phyloP scores from a whole-genome alignment of 1,140 invertebrate genomes.

The Orussus abietinus region DNA sequence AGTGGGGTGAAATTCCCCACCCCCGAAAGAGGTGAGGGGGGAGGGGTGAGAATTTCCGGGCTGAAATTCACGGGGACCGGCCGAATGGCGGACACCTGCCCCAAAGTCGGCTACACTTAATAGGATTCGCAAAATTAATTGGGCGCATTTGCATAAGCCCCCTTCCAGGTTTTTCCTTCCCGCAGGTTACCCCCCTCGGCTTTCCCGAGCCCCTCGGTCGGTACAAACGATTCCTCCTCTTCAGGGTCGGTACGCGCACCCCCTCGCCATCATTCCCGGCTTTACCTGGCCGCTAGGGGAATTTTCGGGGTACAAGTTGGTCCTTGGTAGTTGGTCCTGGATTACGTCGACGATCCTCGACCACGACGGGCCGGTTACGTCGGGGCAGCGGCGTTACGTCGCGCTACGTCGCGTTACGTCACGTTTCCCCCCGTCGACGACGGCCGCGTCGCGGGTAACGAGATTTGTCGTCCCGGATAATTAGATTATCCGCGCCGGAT shows the following conservation, averaged over 20 bases:
- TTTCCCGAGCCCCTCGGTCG: conserved; percentile 2
- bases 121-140: conserved; percentile 45
- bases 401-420: conserved; percentile 28
- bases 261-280: too few species aligned
- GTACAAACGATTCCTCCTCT: too few species aligned
- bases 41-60: too few species aligned
- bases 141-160: conserved; percentile 43
- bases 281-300: too few species aligned
- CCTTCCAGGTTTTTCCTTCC: conserved; percentile 33
- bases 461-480: conserved; percentile 40
- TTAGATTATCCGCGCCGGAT: conserved; percentile 35
- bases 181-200: conserved; percentile 2
- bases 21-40: too few species aligned
- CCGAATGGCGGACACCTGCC: too few species aligned
- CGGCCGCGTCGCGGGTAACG: conserved; percentile 30
- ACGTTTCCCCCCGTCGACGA: conserved; percentile 23
- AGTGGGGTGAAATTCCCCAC: too few species aligned
- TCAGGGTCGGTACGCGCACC: too few species aligned
- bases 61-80: too few species aligned
- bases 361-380: conserved; percentile 12
- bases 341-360: conserved; percentile 29
- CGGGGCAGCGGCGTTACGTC: conserved; percentile 12
- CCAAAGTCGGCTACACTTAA: too few species aligned
- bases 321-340: too few species aligned
- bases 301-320: too few species aligned